These are phyloP conservation scores for Clarias macrocephalus DNA, from an alignment of 2,113 vertebrate genomes.

Conservation along the genomic window DNA sequence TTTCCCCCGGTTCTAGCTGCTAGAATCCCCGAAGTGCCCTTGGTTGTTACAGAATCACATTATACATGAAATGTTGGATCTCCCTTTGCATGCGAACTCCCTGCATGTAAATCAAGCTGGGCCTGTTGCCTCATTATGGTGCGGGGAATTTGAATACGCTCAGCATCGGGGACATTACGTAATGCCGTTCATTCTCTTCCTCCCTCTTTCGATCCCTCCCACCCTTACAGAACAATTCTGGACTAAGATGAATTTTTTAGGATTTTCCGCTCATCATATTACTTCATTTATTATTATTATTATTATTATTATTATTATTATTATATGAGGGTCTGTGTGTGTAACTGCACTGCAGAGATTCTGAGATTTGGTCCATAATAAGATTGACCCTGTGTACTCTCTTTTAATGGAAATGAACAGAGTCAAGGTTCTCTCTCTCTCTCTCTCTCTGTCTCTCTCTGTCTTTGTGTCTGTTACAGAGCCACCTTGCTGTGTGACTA, in stretches of 20 bases:
- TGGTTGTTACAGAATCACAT: conserved; percentile 14
- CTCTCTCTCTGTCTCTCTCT: not conserved
- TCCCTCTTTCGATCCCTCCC: not conserved
- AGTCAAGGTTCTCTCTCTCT: not conserved
- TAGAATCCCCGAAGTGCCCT: not conserved
- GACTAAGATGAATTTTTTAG: not conserved
- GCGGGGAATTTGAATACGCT: conserved; percentile 34
- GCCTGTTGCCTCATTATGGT: conserved; percentile 10
- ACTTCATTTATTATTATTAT: too few relatives aligned
- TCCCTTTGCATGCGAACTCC: conserved; percentile 40
- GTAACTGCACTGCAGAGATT: not conserved
- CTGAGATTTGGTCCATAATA: not conserved
- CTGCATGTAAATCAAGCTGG: conserved; percentile 36
- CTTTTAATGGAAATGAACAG: not conserved
- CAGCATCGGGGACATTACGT: conserved; percentile 30
- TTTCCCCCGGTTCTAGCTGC: not conserved
- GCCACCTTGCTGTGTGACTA: conserved; percentile 25
- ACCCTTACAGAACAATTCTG: not conserved
- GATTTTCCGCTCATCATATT: not conserved
- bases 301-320: not conserved
- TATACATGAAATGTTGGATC: not conserved
- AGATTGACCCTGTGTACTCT: not conserved
- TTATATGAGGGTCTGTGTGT: not conserved
- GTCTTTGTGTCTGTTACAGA: not conserved
- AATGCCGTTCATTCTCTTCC: not conserved